A percentile compares a stretch with the other conserved stretches of the same genome.
Evolutionary conservation across 2,888 invertebrate genomes (phyloP).

Genomic region (Cepaea hortensis): DNA sequence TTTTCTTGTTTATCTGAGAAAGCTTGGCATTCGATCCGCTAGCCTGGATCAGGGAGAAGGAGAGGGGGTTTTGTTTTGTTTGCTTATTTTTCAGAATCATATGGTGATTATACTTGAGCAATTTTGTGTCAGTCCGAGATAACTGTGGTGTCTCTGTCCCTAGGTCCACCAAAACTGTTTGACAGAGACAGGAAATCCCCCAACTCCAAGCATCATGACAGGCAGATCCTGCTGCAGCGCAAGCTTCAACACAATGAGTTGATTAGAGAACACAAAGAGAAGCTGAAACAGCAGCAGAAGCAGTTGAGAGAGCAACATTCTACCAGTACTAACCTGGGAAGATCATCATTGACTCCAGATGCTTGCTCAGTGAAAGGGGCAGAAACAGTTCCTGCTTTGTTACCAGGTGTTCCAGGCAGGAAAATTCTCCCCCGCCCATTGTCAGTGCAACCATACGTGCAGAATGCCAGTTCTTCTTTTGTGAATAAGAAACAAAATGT

Average conservation of each 20-base stretch:
- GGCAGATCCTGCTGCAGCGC: conserved; percentile 82
- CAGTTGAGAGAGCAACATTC: conserved; percentile 13
- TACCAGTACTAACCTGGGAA: background rate
- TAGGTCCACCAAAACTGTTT: conserved; percentile 33
- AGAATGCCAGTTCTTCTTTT: background rate
- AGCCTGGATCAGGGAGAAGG: background rate
- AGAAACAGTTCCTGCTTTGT: background rate
- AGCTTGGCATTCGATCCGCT: background rate
- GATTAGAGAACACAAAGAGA: conserved; percentile 81
- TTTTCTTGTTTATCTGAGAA: background rate
- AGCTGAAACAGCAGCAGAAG: conserved; percentile 65
- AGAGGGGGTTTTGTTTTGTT: too few species aligned
- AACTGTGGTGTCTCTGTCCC: background rate
- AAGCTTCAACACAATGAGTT: conserved; percentile 83
- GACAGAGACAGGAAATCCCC: conserved; percentile 32
- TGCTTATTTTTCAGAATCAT: too few species aligned
- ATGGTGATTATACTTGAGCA: too few species aligned
- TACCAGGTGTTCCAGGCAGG: background rate
- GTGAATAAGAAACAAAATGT: background rate
- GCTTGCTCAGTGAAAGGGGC: background rate
- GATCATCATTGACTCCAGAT: background rate
- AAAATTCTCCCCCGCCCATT: conserved; percentile 22
- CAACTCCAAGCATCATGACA: conserved; percentile 79
- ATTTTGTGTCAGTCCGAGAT: too few species aligned
- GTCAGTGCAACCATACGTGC: conserved; percentile 36